Conservation (phyloP, 2,888 invertebrate species). For the Epicampocera succincta region DNA sequence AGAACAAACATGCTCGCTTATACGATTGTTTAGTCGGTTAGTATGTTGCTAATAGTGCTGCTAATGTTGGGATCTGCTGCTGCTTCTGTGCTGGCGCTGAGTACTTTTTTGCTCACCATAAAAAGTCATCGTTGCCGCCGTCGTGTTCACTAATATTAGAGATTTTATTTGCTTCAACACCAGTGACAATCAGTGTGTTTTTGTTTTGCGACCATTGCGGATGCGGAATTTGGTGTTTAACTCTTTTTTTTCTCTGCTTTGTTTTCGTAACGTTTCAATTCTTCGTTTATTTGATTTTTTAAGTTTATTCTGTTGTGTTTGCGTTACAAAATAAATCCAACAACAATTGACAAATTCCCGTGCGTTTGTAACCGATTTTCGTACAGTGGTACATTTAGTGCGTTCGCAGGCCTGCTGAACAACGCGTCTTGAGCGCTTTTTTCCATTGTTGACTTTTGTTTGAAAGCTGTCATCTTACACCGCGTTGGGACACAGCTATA, state of each 20-base stretch:
- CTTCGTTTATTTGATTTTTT: slow-evolving; percentile 56
- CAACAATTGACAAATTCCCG: slow-evolving; percentile 58
- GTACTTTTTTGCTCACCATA: slow-evolving; percentile 48
- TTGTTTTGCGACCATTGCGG: slow-evolving; percentile 71
- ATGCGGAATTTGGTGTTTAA: slow-evolving; percentile 71
- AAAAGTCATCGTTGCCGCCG: slow-evolving; percentile 33
- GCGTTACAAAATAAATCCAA: slow-evolving; percentile 52
- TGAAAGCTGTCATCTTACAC: slow-evolving; percentile 25
- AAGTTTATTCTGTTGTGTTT: slow-evolving; percentile 31
- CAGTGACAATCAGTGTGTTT: slow-evolving; percentile 71
- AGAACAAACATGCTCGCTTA: not conserved
- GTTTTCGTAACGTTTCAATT: slow-evolving; percentile 63
- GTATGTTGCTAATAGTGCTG: slow-evolving; percentile 43
- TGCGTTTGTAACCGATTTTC: slow-evolving; percentile 65
- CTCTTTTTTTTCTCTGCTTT: slow-evolving; percentile 57
- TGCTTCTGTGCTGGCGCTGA: slow-evolving; percentile 38
- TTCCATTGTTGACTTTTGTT: slow-evolving; percentile 24
- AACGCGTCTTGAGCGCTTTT: slow-evolving; percentile 66
- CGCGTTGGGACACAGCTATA: slow-evolving; percentile 39
- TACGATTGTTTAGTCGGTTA: slow-evolving; percentile 4
- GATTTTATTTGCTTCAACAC: slow-evolving; percentile 63
- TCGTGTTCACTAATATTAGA: slow-evolving; percentile 46
- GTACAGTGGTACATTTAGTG: slow-evolving; percentile 65
- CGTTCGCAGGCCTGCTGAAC: slow-evolving; percentile 65
- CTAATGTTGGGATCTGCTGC: slow-evolving; percentile 41